Evolutionary conservation across 53 echinoderm and acorn worm genomes (phyloP), one percentile per base, ranked within the genome.

Genomic region (Astropecten irregularis): DNA sequence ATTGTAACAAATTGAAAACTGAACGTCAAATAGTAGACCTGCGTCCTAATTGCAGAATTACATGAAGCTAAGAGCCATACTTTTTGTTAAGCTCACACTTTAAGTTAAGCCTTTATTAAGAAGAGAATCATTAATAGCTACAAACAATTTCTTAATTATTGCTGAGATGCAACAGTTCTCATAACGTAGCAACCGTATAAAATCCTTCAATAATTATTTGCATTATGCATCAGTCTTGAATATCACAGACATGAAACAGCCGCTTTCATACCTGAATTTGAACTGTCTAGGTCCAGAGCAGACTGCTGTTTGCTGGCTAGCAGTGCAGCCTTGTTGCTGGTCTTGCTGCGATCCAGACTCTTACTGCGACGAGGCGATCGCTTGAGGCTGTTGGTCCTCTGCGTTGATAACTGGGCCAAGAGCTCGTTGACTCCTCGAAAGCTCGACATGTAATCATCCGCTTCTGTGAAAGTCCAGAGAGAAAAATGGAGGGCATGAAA

Each of bases 301-400:
- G 56, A 31, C 51, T 82, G 82, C 37, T 68, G 83, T 46, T 84
- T 84, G 60, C 58, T 61, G 34, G 88, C 85, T 31, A 92, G 68
- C 47, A 82, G 84, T 27, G 89, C 87, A 3, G 87, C 87, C 66
- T 96, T 96, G 58, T 93, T 93, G 38, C 91, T 91, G 40, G 93
- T 92, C 90, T 88, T 89, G 52, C 84, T 93, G 5, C 93, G 89
- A 34, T 93, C 93, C 31, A 93, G 82, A 52, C 93, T 96, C 83
- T 89, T 93, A 47, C 96, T 93, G 22, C 92, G 69, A 27, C 93
- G 70, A 2, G 72, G 82, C 6, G 83, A 39, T 20, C 88, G 84
- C 69, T 89, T 93, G 59, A 88, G 40, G 30, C 64, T 89, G 48
- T 61, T 76, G 10, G 59, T 70, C 31, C 63, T 53, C 26, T 70